Evolutionary conservation across 2,888 invertebrate species (phyloP).

Genomic region (Melinopterus prodromus): DNA sequence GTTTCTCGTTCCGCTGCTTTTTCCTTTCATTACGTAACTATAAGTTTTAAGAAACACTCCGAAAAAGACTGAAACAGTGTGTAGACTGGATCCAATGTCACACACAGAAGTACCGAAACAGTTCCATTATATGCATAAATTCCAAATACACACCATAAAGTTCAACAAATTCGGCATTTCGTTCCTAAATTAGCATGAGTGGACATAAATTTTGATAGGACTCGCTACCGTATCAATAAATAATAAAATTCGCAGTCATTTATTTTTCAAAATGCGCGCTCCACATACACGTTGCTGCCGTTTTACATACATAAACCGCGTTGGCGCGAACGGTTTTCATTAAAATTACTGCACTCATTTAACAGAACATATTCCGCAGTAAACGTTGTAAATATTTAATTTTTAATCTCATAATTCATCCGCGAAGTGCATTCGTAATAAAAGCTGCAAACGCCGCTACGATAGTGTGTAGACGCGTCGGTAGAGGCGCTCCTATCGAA

Average conservation of each 20-base stretch:
- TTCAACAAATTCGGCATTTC: neutral
- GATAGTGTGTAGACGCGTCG: neutral
- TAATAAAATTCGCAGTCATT: neutral
- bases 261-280: neutral
- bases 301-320: neutral
- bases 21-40: no score
- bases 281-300: neutral
- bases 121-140: neutral
- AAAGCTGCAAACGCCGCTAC: neutral
- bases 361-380: slow-evolving; percentile 4
- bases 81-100: no score
- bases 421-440: neutral
- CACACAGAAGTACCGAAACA: neutral
- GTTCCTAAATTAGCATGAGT: neutral
- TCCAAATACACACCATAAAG: no score
- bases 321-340: neutral
- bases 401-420: slow-evolving; percentile 23
- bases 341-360: neutral
- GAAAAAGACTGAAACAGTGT: no score
- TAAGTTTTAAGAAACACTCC: no score
- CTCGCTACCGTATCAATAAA: neutral
- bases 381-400: slow-evolving; percentile 19
- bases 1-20: no score
- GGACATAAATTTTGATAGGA: neutral
- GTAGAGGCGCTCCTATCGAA: neutral